Conservation (phyloP, 1,140 invertebrate species). For the Papilio polytes region DNA sequence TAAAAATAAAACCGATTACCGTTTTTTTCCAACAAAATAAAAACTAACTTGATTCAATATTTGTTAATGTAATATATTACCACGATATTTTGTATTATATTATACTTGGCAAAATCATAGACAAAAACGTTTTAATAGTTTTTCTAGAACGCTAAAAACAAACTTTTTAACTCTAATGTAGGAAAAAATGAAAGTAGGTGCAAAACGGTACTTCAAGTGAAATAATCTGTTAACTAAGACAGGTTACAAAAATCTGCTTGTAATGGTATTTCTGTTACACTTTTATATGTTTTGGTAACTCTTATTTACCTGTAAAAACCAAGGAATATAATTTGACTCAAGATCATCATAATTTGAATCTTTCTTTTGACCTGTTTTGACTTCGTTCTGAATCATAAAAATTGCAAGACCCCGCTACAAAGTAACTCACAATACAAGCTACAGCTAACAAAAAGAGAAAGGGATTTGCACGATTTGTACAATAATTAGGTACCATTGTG, state of each 20-base stretch:
- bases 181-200: neutral
- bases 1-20: neutral
- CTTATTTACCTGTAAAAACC: neutral
- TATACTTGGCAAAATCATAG: no score
- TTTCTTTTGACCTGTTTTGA: neutral
- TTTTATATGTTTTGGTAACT: neutral
- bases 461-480: constrained; percentile 10
- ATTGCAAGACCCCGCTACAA: neutral
- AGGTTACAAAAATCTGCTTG: neutral
- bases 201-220: neutral
- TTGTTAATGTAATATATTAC: neutral
- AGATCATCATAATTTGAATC: neutral
- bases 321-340: neutral
- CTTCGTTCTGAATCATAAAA: neutral
- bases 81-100: neutral
- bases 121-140: neutral
- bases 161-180: neutral
- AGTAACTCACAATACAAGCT: neutral
- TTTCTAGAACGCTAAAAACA: neutral
- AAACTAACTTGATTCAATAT: neutral
- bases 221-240: neutral
- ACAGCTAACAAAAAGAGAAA: neutral
- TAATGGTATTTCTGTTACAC: constrained; percentile 8
- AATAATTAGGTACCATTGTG: neutral
- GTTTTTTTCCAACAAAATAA: neutral